Conservation (phyloP, 2,797 vertebrate species). For the Falco berigora region DNA sequence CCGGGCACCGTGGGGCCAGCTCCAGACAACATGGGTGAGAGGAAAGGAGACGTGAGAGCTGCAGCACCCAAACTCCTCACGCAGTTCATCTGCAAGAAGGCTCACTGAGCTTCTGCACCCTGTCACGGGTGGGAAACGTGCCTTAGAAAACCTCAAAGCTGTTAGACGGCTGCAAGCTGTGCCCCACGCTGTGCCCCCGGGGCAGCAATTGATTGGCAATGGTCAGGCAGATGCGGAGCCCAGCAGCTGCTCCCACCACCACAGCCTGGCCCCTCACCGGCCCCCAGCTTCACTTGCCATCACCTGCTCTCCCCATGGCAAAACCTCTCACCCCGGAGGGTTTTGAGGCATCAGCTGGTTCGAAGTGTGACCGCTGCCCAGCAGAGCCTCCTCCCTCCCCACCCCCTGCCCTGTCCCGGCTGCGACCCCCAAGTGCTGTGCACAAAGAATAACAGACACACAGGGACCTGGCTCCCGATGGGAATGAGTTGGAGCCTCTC, state of each 20-base stretch:
- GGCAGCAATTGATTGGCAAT: background rate
- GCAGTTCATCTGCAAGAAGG: background rate
- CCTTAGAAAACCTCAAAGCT: background rate
- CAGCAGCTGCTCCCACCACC: background rate
- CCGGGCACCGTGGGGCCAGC: rapidly evolving
- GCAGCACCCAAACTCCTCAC: background rate
- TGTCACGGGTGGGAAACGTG: rapidly evolving
- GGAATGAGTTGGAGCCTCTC: background rate
- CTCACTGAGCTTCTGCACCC: background rate
- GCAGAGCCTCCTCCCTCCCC: background rate
- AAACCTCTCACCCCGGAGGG: background rate
- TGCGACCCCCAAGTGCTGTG: background rate
- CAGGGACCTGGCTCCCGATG: background rate
- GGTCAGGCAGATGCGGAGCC: background rate
- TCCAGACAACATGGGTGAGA: rapidly evolving
- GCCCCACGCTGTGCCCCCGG: background rate
- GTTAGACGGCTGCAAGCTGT: background rate
- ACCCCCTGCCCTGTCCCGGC: background rate
- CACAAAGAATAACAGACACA: background rate
- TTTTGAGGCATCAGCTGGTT: background rate
- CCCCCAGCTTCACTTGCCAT: background rate
- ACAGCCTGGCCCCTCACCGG: rapidly evolving
- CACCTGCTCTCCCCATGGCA: background rate
- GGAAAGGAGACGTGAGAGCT: rapidly evolving
- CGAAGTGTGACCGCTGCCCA: background rate